phyloP scores from a whole-genome alignment of 2,113 vertebrate genomes.

The Paedocypris sp. region DNA sequence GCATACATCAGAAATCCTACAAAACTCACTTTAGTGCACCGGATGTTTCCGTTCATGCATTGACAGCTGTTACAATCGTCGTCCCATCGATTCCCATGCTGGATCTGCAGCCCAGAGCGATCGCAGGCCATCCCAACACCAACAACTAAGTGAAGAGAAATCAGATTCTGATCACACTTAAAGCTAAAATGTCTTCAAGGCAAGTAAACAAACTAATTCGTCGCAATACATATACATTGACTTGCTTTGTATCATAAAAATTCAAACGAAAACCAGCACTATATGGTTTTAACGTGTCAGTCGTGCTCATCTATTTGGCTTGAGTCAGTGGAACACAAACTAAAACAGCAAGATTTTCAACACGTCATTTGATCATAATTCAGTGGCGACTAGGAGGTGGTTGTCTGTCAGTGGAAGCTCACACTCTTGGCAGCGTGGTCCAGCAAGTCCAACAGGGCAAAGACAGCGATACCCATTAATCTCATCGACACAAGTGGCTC shows the following conservation, averaged over 20 bases:
- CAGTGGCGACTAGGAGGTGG: neutral
- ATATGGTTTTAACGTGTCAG: no score
- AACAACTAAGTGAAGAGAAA: slow-evolving; percentile 55
- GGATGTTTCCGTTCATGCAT: slow-evolving; percentile 69
- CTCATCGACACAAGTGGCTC: slow-evolving; percentile 84
- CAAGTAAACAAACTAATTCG: no score
- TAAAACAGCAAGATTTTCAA: neutral
- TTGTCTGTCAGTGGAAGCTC: slow-evolving; percentile 35
- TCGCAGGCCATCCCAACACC: slow-evolving; percentile 73
- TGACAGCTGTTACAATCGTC: slow-evolving; percentile 86
- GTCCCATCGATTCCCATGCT: slow-evolving; percentile 77
- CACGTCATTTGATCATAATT: slow-evolving; percentile 1
- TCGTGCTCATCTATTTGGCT: neutral
- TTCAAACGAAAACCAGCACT: no score
- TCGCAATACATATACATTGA: neutral
- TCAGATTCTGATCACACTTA: neutral
- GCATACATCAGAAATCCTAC: no score
- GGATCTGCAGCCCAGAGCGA: slow-evolving; percentile 66
- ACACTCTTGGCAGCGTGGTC: slow-evolving; percentile 81
- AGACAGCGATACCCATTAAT: slow-evolving; percentile 80
- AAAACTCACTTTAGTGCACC: slow-evolving; percentile 77
- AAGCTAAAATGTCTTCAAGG: no score
- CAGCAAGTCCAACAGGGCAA: slow-evolving; percentile 76
- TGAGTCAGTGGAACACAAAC: neutral
- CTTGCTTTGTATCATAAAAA: no score